Percentiles rank a stretch among this genome's conserved stretches.
Evolutionary conservation across 2,797 vertebrate species (phyloP).

Genomic region (Cirrhinus molitorella): DNA sequence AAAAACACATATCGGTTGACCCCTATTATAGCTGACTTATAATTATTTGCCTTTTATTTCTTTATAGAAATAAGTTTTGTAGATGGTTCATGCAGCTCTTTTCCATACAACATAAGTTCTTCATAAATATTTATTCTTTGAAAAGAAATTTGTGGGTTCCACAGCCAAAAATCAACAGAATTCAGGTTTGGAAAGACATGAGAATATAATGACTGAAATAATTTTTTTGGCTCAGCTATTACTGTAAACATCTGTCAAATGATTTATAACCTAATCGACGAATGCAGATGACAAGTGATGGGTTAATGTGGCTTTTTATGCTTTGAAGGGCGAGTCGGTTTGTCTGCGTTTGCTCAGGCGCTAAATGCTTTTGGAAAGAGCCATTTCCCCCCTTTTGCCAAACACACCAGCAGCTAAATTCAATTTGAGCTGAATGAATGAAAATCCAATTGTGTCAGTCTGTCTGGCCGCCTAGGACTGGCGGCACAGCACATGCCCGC

Average conservation of each 20-base stretch:
- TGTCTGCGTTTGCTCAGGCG: constrained; percentile 32
- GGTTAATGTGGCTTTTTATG: constrained; percentile 7
- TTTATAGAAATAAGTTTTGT: not conserved
- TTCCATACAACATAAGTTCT: not conserved
- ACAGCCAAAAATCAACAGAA: not conserved
- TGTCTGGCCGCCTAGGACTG: constrained; percentile 47
- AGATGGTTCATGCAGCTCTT: not conserved
- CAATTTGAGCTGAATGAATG: constrained; percentile 57
- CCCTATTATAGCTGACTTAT: not conserved
- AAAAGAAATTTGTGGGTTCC: not conserved
- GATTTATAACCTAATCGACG: not conserved
- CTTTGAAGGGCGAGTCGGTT: constrained; percentile 4
- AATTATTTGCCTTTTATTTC: not conserved
- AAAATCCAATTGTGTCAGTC: constrained; percentile 61
- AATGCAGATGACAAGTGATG: not conserved
- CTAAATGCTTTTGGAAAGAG: constrained; percentile 41
- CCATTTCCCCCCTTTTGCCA: constrained; percentile 45
- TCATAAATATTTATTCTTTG: not conserved
- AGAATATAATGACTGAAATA: not conserved
- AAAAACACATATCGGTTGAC: too few relatives aligned
- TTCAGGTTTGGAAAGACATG: too few relatives aligned
- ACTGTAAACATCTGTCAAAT: not conserved
- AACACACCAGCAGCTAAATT: constrained; percentile 54
- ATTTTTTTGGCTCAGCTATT: not conserved
- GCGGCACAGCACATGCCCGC: constrained; percentile 39